These are phyloP conservation scores for human DNA, from an alignment of 2,113 vertebrate genomes.

Conservation along the genomic window DNA sequence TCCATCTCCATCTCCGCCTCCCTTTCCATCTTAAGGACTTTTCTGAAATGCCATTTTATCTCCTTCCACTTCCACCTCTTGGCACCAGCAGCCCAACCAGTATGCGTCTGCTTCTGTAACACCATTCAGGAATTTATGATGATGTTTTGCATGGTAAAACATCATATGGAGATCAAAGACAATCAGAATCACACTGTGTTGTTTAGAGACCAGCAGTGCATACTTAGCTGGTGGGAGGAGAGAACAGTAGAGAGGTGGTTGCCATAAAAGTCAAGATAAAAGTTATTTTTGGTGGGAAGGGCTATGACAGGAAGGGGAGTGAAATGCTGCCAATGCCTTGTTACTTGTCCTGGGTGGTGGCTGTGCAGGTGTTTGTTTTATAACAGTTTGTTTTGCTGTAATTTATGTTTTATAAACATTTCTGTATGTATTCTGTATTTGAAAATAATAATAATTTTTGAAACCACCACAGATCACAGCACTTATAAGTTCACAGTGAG, in stretches of 20 bases:
- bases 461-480: not conserved
- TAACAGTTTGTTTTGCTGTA: not conserved
- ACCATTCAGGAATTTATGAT: no score
- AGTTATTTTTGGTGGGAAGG: not conserved
- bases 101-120: no score
- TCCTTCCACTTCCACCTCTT: no score
- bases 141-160: no score
- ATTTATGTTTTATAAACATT: not conserved
- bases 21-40: no score
- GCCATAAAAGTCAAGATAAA: not conserved
- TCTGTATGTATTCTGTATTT: not conserved
- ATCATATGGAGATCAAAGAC: not conserved
- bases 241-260: not conserved
- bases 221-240: not conserved
- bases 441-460: not conserved
- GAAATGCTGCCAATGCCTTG: not conserved
- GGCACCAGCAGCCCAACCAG: no score
- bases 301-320: not conserved
- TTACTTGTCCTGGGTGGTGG: not conserved
- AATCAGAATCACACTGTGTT: not conserved
- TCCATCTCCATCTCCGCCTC: not conserved
- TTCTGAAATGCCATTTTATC: no score
- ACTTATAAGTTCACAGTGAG: not conserved
- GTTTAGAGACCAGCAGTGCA: not conserved
- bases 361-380: not conserved